These are phyloP conservation scores for Carettochelys insculpta DNA, from an alignment of 2,113 vertebrate genomes.

Conservation along the genomic window DNA sequence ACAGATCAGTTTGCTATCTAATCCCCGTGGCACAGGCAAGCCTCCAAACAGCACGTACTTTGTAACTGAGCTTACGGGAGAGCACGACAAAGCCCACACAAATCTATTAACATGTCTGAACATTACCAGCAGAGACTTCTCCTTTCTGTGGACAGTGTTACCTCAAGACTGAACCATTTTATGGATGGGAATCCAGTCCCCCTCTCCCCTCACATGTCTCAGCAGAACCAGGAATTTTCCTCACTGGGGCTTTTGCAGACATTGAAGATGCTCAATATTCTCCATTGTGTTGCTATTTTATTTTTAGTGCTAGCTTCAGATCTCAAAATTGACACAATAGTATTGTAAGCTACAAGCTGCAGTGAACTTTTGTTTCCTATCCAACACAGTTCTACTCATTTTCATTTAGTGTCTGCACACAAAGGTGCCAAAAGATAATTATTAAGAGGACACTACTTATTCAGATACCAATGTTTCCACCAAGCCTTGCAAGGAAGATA, in stretches of 20 bases:
- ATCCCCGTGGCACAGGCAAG: neutral
- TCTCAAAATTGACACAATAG: neutral
- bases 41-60: slow-evolving; percentile 15
- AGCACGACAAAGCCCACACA: neutral
- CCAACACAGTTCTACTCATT: neutral
- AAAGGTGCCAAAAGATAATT: neutral
- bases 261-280: neutral
- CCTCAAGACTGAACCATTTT: neutral
- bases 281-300: neutral
- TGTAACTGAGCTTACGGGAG: neutral
- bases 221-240: neutral
- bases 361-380: neutral
- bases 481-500: neutral
- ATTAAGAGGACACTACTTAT: neutral
- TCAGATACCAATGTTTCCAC: neutral
- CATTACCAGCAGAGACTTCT: neutral
- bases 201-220: neutral
- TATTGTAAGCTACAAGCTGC: neutral
- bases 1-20: neutral
- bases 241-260: neutral
- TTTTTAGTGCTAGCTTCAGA: neutral
- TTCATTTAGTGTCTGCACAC: neutral
- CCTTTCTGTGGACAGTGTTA: neutral
- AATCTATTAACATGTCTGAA: neutral
- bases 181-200: neutral